Evolutionary conservation across 1,140 invertebrate species (phyloP).

Genomic region (Musca vetustissima): DNA sequence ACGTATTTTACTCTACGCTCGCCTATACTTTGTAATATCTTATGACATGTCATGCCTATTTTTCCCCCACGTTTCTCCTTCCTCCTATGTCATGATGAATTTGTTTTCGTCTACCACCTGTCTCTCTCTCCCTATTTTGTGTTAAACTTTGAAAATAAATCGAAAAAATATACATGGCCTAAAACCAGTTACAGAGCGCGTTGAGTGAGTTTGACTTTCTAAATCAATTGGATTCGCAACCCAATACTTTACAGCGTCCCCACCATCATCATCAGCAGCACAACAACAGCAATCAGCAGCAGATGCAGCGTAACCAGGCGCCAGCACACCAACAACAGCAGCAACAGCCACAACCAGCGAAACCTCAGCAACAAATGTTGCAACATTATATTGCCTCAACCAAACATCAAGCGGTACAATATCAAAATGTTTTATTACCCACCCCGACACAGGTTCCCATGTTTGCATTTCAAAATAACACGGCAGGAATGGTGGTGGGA

Average conservation of each 20-base stretch:
- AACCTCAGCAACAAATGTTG: conserved; percentile 25
- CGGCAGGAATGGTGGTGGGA: too few relatives aligned
- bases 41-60: too few relatives aligned
- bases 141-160: conserved; percentile 26
- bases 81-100: conserved; percentile 20
- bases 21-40: not conserved
- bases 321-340: not conserved
- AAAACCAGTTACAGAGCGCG: conserved; percentile 73
- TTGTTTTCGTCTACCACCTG: not conserved
- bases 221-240: conserved; percentile 58
- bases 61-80: not conserved
- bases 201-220: conserved; percentile 87
- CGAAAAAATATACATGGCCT: conserved; percentile 38
- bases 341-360: conserved; percentile 14
- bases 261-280: conserved; percentile 27
- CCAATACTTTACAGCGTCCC: conserved; percentile 45
- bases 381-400: conserved; percentile 24
- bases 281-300: conserved; percentile 16
- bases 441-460: conserved; percentile 22
- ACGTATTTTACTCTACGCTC: too few relatives aligned
- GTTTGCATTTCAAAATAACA: conserved; percentile 12
- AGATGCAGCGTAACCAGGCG: not conserved
- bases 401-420: conserved; percentile 26
- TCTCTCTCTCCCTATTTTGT: conserved; percentile 32
- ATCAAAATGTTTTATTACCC: conserved; percentile 24